A percentile compares a stretch with the other conserved stretches of the same genome.
Conservation (phyloP, 2,888 invertebrate genomes). For the Neoaliturus tenellus region DNA sequence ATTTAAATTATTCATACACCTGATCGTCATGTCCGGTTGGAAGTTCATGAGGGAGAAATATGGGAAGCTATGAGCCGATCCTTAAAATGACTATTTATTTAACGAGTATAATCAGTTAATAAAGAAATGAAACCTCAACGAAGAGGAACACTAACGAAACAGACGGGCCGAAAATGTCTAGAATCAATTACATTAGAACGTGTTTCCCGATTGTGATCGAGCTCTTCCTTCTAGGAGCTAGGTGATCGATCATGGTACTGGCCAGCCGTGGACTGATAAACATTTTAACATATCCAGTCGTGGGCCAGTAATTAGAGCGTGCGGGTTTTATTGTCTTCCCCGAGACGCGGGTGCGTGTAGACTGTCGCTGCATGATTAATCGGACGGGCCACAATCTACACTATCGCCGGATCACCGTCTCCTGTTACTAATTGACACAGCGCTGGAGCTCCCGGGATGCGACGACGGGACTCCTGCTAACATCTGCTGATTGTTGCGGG, state of each 20-base stretch:
- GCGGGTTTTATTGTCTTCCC: not conserved
- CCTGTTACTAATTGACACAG: slow-evolving; percentile 39
- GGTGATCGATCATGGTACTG: not conserved
- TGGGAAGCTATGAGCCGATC: too few relatives aligned
- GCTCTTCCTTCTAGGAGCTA: not conserved
- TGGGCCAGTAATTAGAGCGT: slow-evolving; percentile 7
- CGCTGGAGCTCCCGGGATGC: not conserved
- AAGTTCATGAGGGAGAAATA: too few relatives aligned
- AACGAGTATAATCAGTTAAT: too few relatives aligned
- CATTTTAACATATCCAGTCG: not conserved
- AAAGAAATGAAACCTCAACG: too few relatives aligned
- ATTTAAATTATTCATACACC: too few relatives aligned
- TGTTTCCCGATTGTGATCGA: not conserved
- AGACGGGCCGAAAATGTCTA: slow-evolving; percentile 26
- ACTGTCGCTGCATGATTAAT: slow-evolving; percentile 14
- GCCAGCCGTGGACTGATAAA: not conserved
- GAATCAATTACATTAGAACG: slow-evolving; percentile 6
- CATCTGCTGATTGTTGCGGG: too few relatives aligned
- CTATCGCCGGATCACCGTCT: slow-evolving; percentile 16
- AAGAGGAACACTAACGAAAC: not conserved
- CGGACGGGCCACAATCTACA: not conserved
- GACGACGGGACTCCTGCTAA: too few relatives aligned
- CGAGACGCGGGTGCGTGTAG: slow-evolving; percentile 11
- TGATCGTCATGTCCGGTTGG: too few relatives aligned
- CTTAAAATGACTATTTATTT: too few relatives aligned